Base-by-base conservation (phyloP, 2,888 invertebrate genomes). In the Leucophenga montana region DNA sequence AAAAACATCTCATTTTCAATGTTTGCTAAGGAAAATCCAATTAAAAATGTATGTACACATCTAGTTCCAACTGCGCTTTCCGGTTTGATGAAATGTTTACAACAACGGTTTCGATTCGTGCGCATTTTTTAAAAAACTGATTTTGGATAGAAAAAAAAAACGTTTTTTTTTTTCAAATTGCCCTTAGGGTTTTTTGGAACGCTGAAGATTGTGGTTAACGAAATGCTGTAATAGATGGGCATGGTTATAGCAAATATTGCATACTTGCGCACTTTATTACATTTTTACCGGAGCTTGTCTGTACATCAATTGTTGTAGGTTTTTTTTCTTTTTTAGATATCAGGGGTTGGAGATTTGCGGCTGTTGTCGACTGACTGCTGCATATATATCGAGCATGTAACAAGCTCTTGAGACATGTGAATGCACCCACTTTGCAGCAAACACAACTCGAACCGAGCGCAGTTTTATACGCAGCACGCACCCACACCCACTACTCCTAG, bases 361-460 rank as follows among this genome's bases (percentile, higher is more conserved):
- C 27, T 50, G 31, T 50, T 54, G 67, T 67, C 56, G 56, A 27
- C 48, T 65, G 27, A 57, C 57, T 68, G 64, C 53, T 67, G 71
- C 69, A 66, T 62, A 73, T 61, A 78, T 79, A 84, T 86, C 84
- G 86, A 86, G 87, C 84, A 84, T 86, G 85, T 86, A 86, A 86
- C 85, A 86, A 86, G 87, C 86, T 85, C 86, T 86, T 86, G 86
- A 86, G 86, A 86, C 86, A 86, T 86, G 85, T 84, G 87, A 86
- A 86, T 85, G 85, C 85, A 85, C 85, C 87, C 87, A 86, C 87
- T 86, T 85, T 86, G 82, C 78, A 77, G 83, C 78, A 71, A 81
- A 79, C 77, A 77, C 82, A 78, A 39, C 39, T 39, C 39, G 39
- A 39, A 39, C 11, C 39, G 39, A 39, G 27, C 27, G 27, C 27